A percentile compares a stretch with the other conserved stretches of the same genome.
These are phyloP conservation scores for Cichladusa arquata DNA, from an alignment of 2,113 vertebrate species.

Conservation along the genomic window DNA sequence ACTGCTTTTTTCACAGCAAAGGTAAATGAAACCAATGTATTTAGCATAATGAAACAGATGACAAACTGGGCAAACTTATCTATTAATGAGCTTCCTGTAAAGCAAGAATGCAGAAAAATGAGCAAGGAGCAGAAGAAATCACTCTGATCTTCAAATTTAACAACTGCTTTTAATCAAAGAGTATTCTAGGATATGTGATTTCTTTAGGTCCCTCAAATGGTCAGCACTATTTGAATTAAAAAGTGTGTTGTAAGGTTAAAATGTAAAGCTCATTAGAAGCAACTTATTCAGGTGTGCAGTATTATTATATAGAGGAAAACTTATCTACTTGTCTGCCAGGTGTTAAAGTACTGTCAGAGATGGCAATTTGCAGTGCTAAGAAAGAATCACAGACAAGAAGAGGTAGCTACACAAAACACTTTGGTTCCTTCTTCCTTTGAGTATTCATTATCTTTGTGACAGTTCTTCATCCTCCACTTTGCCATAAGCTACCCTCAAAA, in stretches of 20 bases:
- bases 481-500: background rate
- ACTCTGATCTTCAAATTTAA: conserved; percentile 76
- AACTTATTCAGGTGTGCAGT: background rate
- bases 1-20: conserved; percentile 69
- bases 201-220: conserved; percentile 34
- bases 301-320: conserved; percentile 13
- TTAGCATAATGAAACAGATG: conserved; percentile 81
- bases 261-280: conserved; percentile 41
- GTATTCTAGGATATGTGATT: conserved; percentile 32
- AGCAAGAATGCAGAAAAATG: conserved; percentile 56
- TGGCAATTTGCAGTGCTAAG: background rate
- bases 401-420: background rate
- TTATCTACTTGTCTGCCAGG: background rate
- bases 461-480: background rate
- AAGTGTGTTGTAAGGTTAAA: background rate
- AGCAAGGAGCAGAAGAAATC: conserved; percentile 56
- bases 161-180: conserved; percentile 76
- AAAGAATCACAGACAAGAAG: background rate
- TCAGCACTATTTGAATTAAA: conserved; percentile 53
- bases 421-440: background rate
- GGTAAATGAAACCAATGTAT: conserved; percentile 77
- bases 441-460: background rate
- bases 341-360: background rate
- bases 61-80: conserved; percentile 75
- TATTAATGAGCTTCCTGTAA: conserved; percentile 79